Evolutionary conservation across 2,888 invertebrate species (phyloP), one percentile per base, ranked within the genome.

Genomic region (Tetragonisca angustula): DNA sequence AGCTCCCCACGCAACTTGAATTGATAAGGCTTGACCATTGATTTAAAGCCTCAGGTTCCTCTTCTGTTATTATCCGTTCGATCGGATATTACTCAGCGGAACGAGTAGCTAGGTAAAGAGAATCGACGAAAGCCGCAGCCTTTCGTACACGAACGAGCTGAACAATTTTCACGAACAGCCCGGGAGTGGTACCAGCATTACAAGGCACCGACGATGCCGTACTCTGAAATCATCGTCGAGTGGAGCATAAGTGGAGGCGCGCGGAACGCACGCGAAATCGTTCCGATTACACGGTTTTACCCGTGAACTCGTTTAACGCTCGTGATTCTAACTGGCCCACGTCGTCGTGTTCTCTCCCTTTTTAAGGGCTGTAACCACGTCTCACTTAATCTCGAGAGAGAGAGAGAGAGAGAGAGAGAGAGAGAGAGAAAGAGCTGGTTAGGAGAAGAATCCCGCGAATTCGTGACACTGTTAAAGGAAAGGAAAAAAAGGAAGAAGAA

Each of bases 211-310:
- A 11, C 15, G 82, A 43, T 65, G 62, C 49, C 80, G 73, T 68
- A 61, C 54, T 52, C n/a, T 43, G 62, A 72, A 83, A 83, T 83
- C 76, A 76, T 83, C 76, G 49, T n/a, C 21, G 71, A 36, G 71
- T 61, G 27, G 43, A 43, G 9, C 43, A 2, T 82, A 82, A 62
- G 49, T 62, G 65, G 24, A 5, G 32, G 27, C 24, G 64, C 0
- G 19, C 36, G 32, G 32, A 61, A 67, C 59, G 81, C 64, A 74
- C 70, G 43, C 43, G 81, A 68, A 75, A 76, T 32, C 81, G 69
- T 80, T 62, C 69, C 81, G 81, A 81, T 81, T 81, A 81, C 83
- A 83, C 71, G 71, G 71, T 71, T 71, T 83, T 72, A 83, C 56
- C 76, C 76, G 75, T 61, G 82, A 82, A 71, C 83, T 54, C 83